Evolutionary conservation across 2,797 vertebrate species (phyloP), one percentile per base, ranked within the genome.

Genomic region (Holocentrus rufus): DNA sequence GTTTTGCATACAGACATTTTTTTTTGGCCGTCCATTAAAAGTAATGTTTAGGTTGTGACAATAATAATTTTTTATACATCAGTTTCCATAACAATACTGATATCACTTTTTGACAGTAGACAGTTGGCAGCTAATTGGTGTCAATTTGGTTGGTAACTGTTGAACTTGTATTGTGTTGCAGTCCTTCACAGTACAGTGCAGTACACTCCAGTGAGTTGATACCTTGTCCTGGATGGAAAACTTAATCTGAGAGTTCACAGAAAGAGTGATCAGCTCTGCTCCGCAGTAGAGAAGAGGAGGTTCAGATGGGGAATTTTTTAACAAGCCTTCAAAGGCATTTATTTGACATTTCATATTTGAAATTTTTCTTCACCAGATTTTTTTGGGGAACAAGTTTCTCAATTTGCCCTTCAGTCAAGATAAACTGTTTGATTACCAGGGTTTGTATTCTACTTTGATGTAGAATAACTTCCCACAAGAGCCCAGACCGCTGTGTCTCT

Each of bases 1-100:
- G 39, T 59, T 47, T 49, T 68, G 20, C 30, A 53, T 57, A 14
- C 23, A 34, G 15, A n/a, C 46, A 39, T 63, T 58, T 54, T 23
- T 67, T 52, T 6, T n/a, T n/a, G 30, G 44, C 13, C 11, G 20
- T 13, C 1, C 27, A n/a, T 18, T 22, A 66, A 44, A 20, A 39
- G 27, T 15, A 22, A 0, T 15, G 10, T 58, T 44, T 46, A 7
- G 4, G 23, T 57, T n/a, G 15, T 50, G 2, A 65, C 22, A 50
- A 0, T 1, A 36, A 50, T 58, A 57, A 8, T 14, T 23, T 42
- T 71, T 58, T 79, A 9, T 23, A 30, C 7, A 56, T 1, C 1
- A 10, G 14, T 27, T 65, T 69, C 50, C 30, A 58, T 44, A 44
- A 60, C 22, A 63, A 49, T 4, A 42, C 9, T 59, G 0, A 1